Conservation (phyloP, 92 coral and sea anemone genomes). For the Phymanthus crucifer region DNA sequence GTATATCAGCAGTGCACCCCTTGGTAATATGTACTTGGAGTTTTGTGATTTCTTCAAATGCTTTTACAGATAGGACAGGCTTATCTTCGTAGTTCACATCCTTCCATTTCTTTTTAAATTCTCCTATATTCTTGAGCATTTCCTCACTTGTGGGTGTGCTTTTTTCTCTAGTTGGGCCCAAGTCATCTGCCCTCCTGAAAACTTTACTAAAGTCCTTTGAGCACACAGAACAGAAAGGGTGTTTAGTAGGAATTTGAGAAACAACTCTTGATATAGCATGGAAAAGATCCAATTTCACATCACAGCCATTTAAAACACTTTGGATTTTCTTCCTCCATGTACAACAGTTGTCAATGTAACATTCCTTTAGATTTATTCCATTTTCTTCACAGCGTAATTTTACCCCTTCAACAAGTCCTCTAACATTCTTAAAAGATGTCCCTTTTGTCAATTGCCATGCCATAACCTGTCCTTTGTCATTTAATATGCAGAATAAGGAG, state of each 20-base stretch:
- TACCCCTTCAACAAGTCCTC: constrained; percentile 26
- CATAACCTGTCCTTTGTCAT: constrained; percentile 49
- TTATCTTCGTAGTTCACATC: constrained; percentile 19
- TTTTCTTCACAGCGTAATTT: constrained; percentile 20
- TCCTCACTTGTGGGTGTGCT: constrained; percentile 24
- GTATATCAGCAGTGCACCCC: constrained; percentile 20
- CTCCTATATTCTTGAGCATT: constrained; percentile 12
- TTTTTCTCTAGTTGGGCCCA: constrained; percentile 20
- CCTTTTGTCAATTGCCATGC: constrained; percentile 47
- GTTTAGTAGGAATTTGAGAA: constrained; percentile 21
- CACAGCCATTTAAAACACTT: constrained; percentile 13
- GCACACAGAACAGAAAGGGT: constrained; percentile 23
- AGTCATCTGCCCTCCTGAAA: constrained; percentile 27
- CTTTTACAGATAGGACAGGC: background rate
- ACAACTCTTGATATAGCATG: constrained; percentile 35
- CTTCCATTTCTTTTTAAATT: constrained; percentile 25
- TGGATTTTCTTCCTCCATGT: constrained; percentile 35
- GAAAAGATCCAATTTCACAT: constrained; percentile 18
- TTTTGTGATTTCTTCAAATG: constrained; percentile 23
- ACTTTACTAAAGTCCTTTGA: constrained; percentile 20
- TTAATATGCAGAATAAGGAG: constrained; percentile 44
- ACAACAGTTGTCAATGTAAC: constrained; percentile 34
- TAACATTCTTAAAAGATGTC: constrained; percentile 38
- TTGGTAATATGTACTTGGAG: constrained; percentile 5
- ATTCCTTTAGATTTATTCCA: background rate